Evolutionary conservation across 2,113 vertebrate genomes (phyloP), one percentile per base, ranked within the genome.

Genomic region (Mobula hypostoma): DNA sequence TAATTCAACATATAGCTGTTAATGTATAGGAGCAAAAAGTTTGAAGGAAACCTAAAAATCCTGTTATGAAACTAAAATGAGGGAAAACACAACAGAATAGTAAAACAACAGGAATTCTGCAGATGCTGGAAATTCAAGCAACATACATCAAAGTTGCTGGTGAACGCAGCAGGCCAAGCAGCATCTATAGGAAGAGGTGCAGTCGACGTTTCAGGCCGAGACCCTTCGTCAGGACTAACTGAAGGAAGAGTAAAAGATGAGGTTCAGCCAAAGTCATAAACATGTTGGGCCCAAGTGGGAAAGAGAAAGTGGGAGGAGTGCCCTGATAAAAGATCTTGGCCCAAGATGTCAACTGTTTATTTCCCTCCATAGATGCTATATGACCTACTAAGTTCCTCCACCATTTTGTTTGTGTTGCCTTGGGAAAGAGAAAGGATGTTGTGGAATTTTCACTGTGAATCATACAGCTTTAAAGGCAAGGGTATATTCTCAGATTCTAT

Each of bases 181-280:
- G n/a, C n/a, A n/a, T n/a, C n/a, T n/a, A n/a, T n/a, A n/a, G n/a
- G n/a, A n/a, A n/a, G n/a, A n/a, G n/a, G n/a, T n/a, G n/a, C n/a
- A n/a, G n/a, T n/a, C n/a, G n/a, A n/a, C n/a, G n/a, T n/a, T n/a
- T n/a, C n/a, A n/a, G n/a, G n/a, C n/a, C n/a, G n/a, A n/a, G n/a
- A n/a, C n/a, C n/a, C n/a, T n/a, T n/a, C n/a, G n/a, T n/a, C n/a
- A n/a, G n/a, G n/a, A n/a, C n/a, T n/a, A n/a, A n/a, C n/a, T n/a
- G n/a, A n/a, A n/a, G n/a, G n/a, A n/a, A n/a, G n/a, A 98, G 98
- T 97, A 97, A 97, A 98, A 97, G 98, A 97, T 95, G 96, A 96
- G 97, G 97, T 96, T 95, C 97, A 96, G 96, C 95, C 97, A 96
- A 97, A 97, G 95, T 29, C 95, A 96, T 94, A 96, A 96, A 97